phyloP scores from a whole-genome alignment of 2,888 invertebrate genomes.

The Dynastes tityus region DNA sequence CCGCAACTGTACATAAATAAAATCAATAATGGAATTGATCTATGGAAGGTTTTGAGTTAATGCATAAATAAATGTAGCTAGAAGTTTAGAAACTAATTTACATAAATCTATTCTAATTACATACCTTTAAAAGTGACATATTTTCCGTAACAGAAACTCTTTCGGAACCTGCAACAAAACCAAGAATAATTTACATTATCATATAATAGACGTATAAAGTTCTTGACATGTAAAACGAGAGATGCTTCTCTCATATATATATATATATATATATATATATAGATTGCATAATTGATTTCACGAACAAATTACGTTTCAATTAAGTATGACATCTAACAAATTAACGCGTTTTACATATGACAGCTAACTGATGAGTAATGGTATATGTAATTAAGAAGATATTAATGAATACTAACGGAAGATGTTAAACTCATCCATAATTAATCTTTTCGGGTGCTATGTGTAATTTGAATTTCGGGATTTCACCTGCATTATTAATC shows the following conservation, averaged over 20 bases:
- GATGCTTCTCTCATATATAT: not conserved
- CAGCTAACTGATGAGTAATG: conserved; percentile 27
- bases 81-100: too few species aligned
- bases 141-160: not conserved
- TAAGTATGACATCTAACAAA: conserved; percentile 25
- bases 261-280: not conserved
- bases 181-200: not conserved
- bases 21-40: too few species aligned
- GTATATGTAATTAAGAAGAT: conserved; percentile 26
- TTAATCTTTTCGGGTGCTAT: conserved; percentile 10
- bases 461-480: conserved; percentile 13
- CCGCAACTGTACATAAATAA: too few species aligned
- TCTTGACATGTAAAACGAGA: not conserved
- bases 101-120: too few species aligned
- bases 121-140: too few species aligned
- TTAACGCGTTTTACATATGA: conserved; percentile 20
- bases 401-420: conserved; percentile 15
- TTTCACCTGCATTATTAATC: conserved; percentile 5
- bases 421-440: conserved; percentile 20
- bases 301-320: conserved; percentile 20
- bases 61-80: too few species aligned
- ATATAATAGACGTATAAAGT: not conserved
- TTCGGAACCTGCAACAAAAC: not conserved
- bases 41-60: too few species aligned
- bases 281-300: conserved; percentile 13